phyloP scores from a whole-genome alignment of 2,113 vertebrate genomes.

The Sander lucioperca region DNA sequence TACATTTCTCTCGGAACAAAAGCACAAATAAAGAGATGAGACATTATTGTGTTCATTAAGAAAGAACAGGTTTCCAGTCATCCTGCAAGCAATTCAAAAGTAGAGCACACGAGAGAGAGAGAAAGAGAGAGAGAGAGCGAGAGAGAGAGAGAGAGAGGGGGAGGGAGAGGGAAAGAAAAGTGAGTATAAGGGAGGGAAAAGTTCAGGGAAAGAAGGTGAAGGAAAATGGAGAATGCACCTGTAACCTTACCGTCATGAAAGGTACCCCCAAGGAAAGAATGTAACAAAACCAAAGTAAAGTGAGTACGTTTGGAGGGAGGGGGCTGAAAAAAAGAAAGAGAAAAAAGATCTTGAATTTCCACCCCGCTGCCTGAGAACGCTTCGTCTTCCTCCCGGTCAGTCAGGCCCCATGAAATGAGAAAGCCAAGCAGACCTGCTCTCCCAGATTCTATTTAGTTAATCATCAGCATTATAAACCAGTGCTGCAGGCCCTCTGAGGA shows the following conservation, averaged over 20 bases:
- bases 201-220: slow-evolving; percentile 63
- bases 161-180: slow-evolving; percentile 38
- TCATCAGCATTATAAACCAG: slow-evolving; percentile 92
- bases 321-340: slow-evolving; percentile 62
- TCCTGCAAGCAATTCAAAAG: slow-evolving; percentile 53
- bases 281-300: slow-evolving; percentile 78
- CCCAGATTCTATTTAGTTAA: slow-evolving; percentile 93
- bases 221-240: slow-evolving; percentile 78
- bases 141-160: slow-evolving; percentile 28
- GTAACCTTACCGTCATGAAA: slow-evolving; percentile 88
- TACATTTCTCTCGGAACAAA: neutral
- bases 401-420: slow-evolving; percentile 90
- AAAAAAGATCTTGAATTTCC: slow-evolving; percentile 83
- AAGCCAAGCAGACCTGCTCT: slow-evolving; percentile 87
- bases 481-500: slow-evolving; percentile 86
- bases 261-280: slow-evolving; percentile 82
- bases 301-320: slow-evolving; percentile 72
- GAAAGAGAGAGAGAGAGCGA: neutral
- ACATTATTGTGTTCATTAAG: slow-evolving; percentile 25
- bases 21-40: slow-evolving; percentile 18
- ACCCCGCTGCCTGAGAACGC: slow-evolving; percentile 81
- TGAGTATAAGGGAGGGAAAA: slow-evolving; percentile 70
- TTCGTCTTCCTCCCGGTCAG: slow-evolving; percentile 81
- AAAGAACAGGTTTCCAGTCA: slow-evolving; percentile 52
- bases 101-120: slow-evolving; percentile 26